Evolutionary conservation across 2,797 vertebrate species (phyloP), one percentile per base, ranked within the genome.

Genomic region (Diceros bicornis): DNA sequence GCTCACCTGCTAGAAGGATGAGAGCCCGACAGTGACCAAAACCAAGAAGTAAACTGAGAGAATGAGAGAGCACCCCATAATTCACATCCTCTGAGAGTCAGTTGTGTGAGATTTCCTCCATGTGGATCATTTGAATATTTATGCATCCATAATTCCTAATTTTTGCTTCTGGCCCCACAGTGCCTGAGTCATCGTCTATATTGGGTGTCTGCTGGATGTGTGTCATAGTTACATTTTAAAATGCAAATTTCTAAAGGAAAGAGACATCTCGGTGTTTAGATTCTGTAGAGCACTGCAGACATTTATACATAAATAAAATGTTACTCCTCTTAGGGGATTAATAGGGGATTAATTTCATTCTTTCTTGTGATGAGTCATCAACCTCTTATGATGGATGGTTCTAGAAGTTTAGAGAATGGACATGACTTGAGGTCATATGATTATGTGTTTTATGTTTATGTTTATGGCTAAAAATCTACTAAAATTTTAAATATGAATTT

Each of bases 401-500:
- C 64, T 50, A 93, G 14, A 89, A 83, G 6, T 88, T 85, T 59
- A 68, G 61, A 94, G 59, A 77, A 75, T 27, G 32, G 61, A 83
- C 95, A 91, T 61, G 34, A 74, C 52, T 92, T 88, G 20, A 91
- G 50, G 12, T n/a, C 32, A 55, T 3, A 50, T 47, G 62, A 59
- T n/a, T 61, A 59, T 47, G 47, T 47, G 47, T 47, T 47, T 47
- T 47, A 47, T 47, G 47, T 11, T 41, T 41, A 41, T 84, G 4
- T 75, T 77, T 52, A 61, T 47, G 12, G 21, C 25, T 82, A 66
- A 92, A 34, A 91, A 90, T 37, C 37, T 20, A 82, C 18, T 69
- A 71, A 82, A 91, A 91, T 32, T 79, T 96, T 69, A 91, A 93
- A 64, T 81, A 62, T 44, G 7, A 81, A 83, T 91, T 87, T 75